These are phyloP conservation scores for Teleiodes luculella DNA, from an alignment of 2,888 invertebrate species.

Conservation along the genomic window DNA sequence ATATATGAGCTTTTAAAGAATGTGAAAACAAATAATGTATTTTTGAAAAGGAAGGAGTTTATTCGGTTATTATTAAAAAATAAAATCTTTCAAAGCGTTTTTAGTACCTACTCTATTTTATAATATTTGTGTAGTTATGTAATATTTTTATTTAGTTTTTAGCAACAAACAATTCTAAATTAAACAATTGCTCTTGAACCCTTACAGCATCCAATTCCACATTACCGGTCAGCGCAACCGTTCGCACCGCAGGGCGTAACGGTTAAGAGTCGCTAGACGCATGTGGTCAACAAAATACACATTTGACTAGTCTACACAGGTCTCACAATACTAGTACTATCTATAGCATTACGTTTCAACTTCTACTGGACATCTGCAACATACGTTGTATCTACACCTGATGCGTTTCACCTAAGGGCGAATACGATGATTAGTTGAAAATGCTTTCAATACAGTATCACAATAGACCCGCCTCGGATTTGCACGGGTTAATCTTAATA, in stretches of 20 bases:
- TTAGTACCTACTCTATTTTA: too few relatives aligned
- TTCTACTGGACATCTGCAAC: not conserved
- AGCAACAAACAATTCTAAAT: too few relatives aligned
- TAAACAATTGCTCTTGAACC: not conserved
- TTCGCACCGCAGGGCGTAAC: conserved; percentile 57
- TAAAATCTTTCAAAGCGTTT: too few relatives aligned
- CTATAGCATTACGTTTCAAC: not conserved
- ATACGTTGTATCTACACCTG: conserved; percentile 34
- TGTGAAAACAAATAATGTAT: too few relatives aligned
- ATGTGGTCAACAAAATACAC: not conserved
- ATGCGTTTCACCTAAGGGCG: conserved; percentile 44
- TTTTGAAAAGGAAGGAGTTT: too few relatives aligned
- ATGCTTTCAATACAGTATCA: conserved; percentile 10
- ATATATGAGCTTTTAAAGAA: too few relatives aligned
- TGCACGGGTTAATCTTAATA: not conserved
- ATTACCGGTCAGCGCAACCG: conserved; percentile 37
- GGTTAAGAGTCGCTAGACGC: conserved; percentile 48
- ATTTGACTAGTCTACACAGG: not conserved
- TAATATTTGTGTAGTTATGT: too few relatives aligned
- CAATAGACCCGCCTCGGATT: not conserved
- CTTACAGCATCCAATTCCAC: not conserved
- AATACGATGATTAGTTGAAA: conserved; percentile 19
- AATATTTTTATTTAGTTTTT: too few relatives aligned
- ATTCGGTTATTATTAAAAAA: too few relatives aligned
- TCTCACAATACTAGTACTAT: not conserved